Percentiles rank a stretch among this genome's conserved stretches.
Conservation (phyloP, 2,888 invertebrate genomes). For the Trachelus stipa region DNA sequence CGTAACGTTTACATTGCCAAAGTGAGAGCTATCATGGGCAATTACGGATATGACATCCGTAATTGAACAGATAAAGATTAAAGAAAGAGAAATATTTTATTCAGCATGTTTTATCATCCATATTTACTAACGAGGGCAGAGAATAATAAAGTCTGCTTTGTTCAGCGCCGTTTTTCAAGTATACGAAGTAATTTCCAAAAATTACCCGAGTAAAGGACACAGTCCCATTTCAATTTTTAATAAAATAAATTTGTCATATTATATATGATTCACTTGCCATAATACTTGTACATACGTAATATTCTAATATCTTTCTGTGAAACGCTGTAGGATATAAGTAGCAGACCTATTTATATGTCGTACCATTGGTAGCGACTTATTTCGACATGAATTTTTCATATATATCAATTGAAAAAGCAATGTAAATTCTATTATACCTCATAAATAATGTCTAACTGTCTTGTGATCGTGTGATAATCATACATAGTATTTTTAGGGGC, state of each 20-base stretch:
- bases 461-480: slow-evolving; percentile 47
- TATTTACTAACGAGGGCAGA: background rate
- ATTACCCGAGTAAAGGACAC: background rate
- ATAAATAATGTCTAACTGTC: slow-evolving; percentile 13
- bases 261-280: background rate
- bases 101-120: background rate
- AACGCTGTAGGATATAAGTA: slow-evolving; percentile 2
- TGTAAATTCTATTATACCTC: slow-evolving; percentile 33
- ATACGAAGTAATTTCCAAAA: background rate
- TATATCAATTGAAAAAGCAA: slow-evolving; percentile 45
- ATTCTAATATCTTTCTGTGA: background rate
- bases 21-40: background rate
- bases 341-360: slow-evolving; percentile 10
- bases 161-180: background rate
- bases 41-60: background rate
- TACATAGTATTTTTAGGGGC: slow-evolving; percentile 40
- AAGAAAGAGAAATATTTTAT: background rate
- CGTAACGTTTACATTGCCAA: background rate
- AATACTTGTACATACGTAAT: background rate
- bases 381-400: slow-evolving; percentile 22
- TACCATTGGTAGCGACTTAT: background rate
- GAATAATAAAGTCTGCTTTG: background rate
- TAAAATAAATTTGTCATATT: background rate
- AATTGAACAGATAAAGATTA: background rate
- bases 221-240: background rate